phyloP scores from a whole-genome alignment of 2,888 invertebrate species.

The Eupithecia dodoneata region DNA sequence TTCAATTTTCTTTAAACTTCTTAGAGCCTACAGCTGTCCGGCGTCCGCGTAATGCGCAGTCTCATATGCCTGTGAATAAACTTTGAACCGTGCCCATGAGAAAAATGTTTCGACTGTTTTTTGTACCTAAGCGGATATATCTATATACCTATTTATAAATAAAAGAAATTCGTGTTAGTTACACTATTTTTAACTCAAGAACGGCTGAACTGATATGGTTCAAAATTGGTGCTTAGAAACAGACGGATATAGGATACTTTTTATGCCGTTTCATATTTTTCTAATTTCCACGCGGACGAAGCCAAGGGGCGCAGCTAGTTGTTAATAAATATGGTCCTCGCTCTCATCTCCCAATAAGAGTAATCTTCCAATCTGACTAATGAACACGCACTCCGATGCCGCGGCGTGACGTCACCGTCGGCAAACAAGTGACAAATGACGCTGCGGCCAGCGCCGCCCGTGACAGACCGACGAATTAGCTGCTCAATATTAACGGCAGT shows the following conservation, averaged over 20 bases:
- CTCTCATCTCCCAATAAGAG: background rate
- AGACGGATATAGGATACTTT: too few species aligned
- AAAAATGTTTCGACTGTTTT: background rate
- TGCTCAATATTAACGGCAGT: constrained; percentile 13
- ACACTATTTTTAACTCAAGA: too few species aligned
- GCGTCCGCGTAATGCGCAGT: too few species aligned
- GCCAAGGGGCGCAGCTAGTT: background rate
- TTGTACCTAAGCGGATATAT: background rate
- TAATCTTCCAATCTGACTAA: constrained; percentile 12
- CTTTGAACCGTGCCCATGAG: background rate
- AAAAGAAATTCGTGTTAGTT: too few species aligned
- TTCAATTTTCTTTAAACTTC: too few species aligned
- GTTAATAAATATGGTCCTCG: background rate
- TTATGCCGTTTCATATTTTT: too few species aligned
- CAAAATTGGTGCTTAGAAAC: too few species aligned
- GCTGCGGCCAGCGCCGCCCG: background rate
- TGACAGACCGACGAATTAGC: constrained; percentile 11
- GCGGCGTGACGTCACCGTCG: background rate
- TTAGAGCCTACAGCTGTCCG: too few species aligned
- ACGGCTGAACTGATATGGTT: too few species aligned
- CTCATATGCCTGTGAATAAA: too few species aligned
- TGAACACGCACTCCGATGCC: constrained; percentile 7
- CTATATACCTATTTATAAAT: too few species aligned
- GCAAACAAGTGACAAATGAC: constrained; percentile 7
- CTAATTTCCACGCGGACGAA: too few species aligned